Evolutionary conservation across 2,888 invertebrate genomes (phyloP), one percentile per base, ranked within the genome.

Genomic region (Drosophila setosimentum): DNA sequence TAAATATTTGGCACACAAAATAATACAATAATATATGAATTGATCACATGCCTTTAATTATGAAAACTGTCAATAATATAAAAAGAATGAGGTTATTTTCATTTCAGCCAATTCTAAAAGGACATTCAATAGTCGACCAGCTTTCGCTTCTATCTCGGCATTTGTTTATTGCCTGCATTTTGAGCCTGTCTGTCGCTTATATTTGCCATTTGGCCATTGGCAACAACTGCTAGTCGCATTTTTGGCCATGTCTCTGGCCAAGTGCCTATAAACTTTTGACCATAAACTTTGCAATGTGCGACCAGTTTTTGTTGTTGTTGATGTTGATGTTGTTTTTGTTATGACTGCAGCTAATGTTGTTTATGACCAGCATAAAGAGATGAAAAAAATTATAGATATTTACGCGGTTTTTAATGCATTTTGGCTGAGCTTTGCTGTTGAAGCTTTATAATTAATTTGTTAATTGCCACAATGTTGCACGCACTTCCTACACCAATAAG

Each of bases 171-270:
- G 58, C 32, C 49, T 45, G 68, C 45, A 59, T 54, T 60, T 76
- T 58, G 10, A 45, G 37, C 45, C 45, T 30, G 30, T 21, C 7
- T 55, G 37, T 32, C 42, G 32, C 21, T 54, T 42, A 27, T 42
- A 27, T 63, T 64, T 61, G 72, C 64, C 63, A 67, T 53, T 60
- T 66, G 63, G 63, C 51, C 70, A 60, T 55, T 70, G 63, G 69
- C 71, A 54, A 58, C 69, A 58, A 58, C 59, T 45, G 48, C 48
- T 61, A 66, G 69, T 64, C 50, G 65, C 68, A 68, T 62, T 71
- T 77, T 81, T 84, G 76, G 84, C 77, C 83, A 79, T 84, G 87
- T 84, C 84, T 85, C 74, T 82, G 81, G 73, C 69, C 82, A 71
- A 76, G 68, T 76, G 68, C 54, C 62, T 76, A 51, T 60, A 60